Percentiles rank a stretch among this genome's conserved stretches.
These are phyloP conservation scores for Hyperoodon ampullatus DNA, from an alignment of 2,113 vertebrate genomes.

Conservation along the genomic window DNA sequence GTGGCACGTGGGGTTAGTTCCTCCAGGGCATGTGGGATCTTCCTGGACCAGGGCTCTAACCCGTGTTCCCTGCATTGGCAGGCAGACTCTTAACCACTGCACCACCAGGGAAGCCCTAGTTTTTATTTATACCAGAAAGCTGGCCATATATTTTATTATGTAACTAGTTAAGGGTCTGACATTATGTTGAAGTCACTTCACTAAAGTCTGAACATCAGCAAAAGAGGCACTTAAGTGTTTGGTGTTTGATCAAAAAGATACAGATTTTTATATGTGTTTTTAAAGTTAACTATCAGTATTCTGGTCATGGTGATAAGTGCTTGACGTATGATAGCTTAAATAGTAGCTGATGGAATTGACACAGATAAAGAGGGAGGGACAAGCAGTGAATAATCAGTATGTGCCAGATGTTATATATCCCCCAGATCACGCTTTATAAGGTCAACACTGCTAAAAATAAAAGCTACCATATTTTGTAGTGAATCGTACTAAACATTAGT, in stretches of 20 bases:
- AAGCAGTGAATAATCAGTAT: not conserved
- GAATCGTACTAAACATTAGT: not conserved
- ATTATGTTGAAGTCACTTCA: not conserved
- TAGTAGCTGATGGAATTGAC: not conserved
- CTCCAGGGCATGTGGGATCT: too few species aligned
- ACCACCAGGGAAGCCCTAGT: not conserved
- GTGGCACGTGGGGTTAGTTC: too few species aligned
- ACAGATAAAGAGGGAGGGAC: not conserved
- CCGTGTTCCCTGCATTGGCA: too few species aligned
- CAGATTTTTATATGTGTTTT: not conserved
- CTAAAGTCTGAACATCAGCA: not conserved
- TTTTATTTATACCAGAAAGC: not conserved
- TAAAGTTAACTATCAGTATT: not conserved
- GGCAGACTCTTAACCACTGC: too few species aligned
- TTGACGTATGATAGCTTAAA: not conserved
- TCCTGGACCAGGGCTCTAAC: too few species aligned
- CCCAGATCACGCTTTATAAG: not conserved
- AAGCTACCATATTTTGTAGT: not conserved
- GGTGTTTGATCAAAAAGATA: not conserved
- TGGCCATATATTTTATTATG: not conserved
- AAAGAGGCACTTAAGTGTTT: not conserved
- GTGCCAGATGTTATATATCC: not conserved
- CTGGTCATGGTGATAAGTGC: not conserved
- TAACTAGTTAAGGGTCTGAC: not conserved
- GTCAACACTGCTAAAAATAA: not conserved